Base-by-base conservation (phyloP, 2,113 vertebrate genomes). In the Hyperopisus bebe region DNA sequence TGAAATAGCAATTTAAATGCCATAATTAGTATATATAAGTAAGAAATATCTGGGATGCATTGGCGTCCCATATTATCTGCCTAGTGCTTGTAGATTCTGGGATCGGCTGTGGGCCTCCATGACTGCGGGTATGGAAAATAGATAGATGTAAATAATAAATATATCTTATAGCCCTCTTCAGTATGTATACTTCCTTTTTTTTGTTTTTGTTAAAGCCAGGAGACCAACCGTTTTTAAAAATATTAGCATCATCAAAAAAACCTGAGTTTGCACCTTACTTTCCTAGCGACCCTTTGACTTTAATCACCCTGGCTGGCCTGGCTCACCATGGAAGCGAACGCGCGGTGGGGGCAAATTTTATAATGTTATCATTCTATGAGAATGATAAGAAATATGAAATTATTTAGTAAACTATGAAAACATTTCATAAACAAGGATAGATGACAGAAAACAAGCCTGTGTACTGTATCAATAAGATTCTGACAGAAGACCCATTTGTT, bases 401-500 rank as follows among this genome's bases (percentile, higher is more conserved):
- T 53, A 53, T 53, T 87, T 51, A 31, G 27, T 55, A 53, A 24
- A 53, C 85, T 80, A 39, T 70, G 62, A 86, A 53, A 35, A 87
- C 27, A 55, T 87, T 87, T 53, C 13, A 51, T 87, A 58, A 88
- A 88, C 55, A 88, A 88, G 87, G n/a, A 87, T 17, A 44, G 90
- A 89, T 88, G 84, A 55, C 70, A 50, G 35, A 91, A 58, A 70
- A 90, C 82, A 66, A 87, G 88, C 85, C 5, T 48, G 46, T 17
- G n/a, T 31, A 53, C 85, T 48, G 27, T 87, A 55, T 87, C 85
- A 87, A 87, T 87, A 53, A 77, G 88, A 83, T 62, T 42, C 35
- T 51, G 86, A 31, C 58, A 86, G 89, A 88, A 91, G 90, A 92
- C 58, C 90, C 90, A 92, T 93, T 93, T 92, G 92, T 91, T 88